A percentile compares a stretch with the other conserved stretches of the same genome.
Conservation (phyloP, 2,113 vertebrate genomes). For the Amia ocellicauda region DNA sequence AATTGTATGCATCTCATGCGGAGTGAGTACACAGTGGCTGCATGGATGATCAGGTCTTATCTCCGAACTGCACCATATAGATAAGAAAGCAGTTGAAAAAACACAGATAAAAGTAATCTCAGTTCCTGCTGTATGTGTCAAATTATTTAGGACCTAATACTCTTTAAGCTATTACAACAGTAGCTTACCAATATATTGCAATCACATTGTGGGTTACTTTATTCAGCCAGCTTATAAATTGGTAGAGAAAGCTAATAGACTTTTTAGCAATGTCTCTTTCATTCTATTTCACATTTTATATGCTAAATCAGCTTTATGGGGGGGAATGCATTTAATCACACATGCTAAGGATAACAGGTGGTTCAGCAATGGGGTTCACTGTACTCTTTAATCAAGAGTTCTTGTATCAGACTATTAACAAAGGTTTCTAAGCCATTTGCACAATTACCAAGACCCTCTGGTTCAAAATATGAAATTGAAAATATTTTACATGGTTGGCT, state of each 20-base stretch:
- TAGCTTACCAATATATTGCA: slow-evolving; percentile 24
- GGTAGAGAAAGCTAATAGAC: background rate
- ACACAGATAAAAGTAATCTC: slow-evolving; percentile 50
- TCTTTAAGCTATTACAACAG: slow-evolving; percentile 34
- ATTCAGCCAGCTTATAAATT: slow-evolving; percentile 13
- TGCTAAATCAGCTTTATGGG: background rate
- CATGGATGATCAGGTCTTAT: slow-evolving; percentile 64
- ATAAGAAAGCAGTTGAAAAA: slow-evolving; percentile 49
- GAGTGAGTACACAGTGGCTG: slow-evolving; percentile 55
- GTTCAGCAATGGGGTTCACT: background rate
- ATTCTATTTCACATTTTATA: slow-evolving; percentile 23
- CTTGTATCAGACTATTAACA: slow-evolving; percentile 39
- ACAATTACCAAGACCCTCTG: slow-evolving; percentile 59
- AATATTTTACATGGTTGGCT: slow-evolving; percentile 50
- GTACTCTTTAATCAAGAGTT: slow-evolving; percentile 35
- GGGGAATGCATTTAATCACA: background rate
- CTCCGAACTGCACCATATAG: slow-evolving; percentile 54
- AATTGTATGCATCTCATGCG: slow-evolving; percentile 64
- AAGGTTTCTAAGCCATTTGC: slow-evolving; percentile 52
- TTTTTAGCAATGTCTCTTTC: background rate
- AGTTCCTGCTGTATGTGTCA: slow-evolving; percentile 51
- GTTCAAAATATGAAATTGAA: slow-evolving; percentile 59
- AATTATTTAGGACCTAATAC: slow-evolving; percentile 52
- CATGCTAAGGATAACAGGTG: background rate
- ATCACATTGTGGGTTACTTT: slow-evolving; percentile 23